Percentiles rank a stretch among this genome's conserved stretches.
Conservation (phyloP, 2,113 vertebrate genomes). For the Scomber japonicus region DNA sequence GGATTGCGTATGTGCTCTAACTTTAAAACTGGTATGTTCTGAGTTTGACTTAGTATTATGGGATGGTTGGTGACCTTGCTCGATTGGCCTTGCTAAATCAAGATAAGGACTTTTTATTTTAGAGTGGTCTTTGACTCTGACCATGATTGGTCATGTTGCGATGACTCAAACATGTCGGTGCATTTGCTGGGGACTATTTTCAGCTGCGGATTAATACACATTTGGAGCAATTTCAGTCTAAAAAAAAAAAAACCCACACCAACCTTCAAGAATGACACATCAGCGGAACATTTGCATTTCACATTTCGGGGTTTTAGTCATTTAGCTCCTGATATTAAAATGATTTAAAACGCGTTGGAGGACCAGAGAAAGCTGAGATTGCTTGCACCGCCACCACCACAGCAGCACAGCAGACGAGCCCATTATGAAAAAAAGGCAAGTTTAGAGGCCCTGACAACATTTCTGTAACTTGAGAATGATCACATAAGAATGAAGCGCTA, state of each 20-base stretch:
- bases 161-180: neutral
- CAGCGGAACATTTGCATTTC: no score
- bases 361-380: neutral
- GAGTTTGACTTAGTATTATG: no score
- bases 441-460: neutral
- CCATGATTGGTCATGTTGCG: neutral
- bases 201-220: neutral
- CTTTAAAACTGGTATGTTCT: no score
- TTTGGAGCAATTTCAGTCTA: neutral
- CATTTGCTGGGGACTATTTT: neutral
- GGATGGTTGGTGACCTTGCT: no score
- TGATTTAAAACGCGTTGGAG: neutral
- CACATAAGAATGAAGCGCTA: slow-evolving; percentile 18
- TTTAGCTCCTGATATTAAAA: neutral
- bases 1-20: no score
- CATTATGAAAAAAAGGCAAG: neutral
- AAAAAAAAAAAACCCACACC: no score
- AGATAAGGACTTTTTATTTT: no score
- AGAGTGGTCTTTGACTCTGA: no score
- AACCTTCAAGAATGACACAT: no score
- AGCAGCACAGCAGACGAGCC: neutral
- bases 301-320: neutral
- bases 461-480: slow-evolving; percentile 33
- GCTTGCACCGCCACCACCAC: neutral
- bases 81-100: no score